Base-by-base conservation (phyloP, 1,140 invertebrate species). In the Procambarus clarkii region DNA sequence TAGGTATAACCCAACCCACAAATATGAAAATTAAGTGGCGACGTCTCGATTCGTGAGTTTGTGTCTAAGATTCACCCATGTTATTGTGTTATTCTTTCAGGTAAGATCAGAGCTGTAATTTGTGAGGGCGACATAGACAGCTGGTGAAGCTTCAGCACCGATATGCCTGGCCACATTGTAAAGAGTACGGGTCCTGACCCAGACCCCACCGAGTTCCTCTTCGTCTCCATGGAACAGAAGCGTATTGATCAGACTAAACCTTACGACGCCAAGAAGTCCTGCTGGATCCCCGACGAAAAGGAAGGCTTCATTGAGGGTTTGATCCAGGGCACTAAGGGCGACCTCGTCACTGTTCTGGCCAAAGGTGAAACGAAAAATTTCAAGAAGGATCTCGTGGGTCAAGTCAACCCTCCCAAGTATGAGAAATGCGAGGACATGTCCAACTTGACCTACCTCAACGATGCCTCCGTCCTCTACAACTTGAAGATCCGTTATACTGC, bases 361-460 rank as follows among this genome's bases (percentile, higher is more conserved):
- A 83, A 79, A 18, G 82, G 82, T 50, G 89, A 91, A 11, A 91
- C 89, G 18, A 91, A 91, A 58, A 91, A 85, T 76, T 91, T 46
- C 50, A 91, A 91, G 89, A 91, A 91, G 76, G 89, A 91, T 2
- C 76, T 71, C 11, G 89, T 91, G 24, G 44, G 4, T 1, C 89
- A 91, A 46, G 83, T 91, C 54, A 91, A 91, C 76, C 89, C 89
- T 34, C 89, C 89, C 9, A 91, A 91, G 82, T 91, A 54, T 54
- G 89, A 91, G 76, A 91, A 91, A 50, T 91, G 89, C 58, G 89
- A 91, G 76, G 89, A 91, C 76, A 91, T 91, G 89, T 91, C 89
- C 82, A 91, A 99, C 96, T 97, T 99, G 97, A 99, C 99, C 95
- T 99, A 99, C 95, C 96, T 99, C 95, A 99, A 99, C 96, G 99